Evolutionary conservation across 2,797 vertebrate species (phyloP), one percentile per base, ranked within the genome.

Genomic region (Rhodeus uyekii): DNA sequence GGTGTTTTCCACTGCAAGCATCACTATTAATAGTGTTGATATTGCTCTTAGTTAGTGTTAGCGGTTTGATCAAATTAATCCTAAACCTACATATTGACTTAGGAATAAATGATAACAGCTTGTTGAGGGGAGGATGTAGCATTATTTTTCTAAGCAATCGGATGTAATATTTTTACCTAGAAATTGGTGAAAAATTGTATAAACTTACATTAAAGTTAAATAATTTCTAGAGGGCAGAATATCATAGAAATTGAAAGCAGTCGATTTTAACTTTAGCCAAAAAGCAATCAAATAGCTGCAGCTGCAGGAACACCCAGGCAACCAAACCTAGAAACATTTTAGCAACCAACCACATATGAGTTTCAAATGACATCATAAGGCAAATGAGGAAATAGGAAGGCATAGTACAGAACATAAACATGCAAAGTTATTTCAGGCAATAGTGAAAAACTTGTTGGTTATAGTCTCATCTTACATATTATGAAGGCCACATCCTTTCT

Each of bases 401-500:
- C 24, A 68, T 8, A 29, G n/a, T 68, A 32, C n/a, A 68, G 50
- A 58, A 55, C 61, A 55, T 22, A 16, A 69, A 60, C 0, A 34
- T 46, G 39, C n/a, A 55, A 42, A 29, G 48, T 46, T 71, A 24
- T 24, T 61, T 61, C 19, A 46, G 55, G 36, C 29, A 19, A n/a
- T 10, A 44, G 5, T 44, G 5, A 48, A 19, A 19, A 53, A 53
- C 42, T 22, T 7, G 18, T 22, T 18, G 18, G 6, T 61, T 61
- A 60, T 46, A 39, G 38, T 72, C 53, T 72, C 32, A 63, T 32
- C 1, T 80, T 72, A 72, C 53, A 61, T 1, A 48, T 3, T 34
- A 19, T 36, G 48, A 80, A 80, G 48, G 27, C 38, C 39, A 80
- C 38, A 71, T 42, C 19, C 34, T 55, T 58, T 80, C 36, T 46